A percentile compares a stretch with the other conserved stretches of the same genome.
Evolutionary conservation across 2,113 vertebrate species (phyloP).

Genomic region (Nibea albiflora): DNA sequence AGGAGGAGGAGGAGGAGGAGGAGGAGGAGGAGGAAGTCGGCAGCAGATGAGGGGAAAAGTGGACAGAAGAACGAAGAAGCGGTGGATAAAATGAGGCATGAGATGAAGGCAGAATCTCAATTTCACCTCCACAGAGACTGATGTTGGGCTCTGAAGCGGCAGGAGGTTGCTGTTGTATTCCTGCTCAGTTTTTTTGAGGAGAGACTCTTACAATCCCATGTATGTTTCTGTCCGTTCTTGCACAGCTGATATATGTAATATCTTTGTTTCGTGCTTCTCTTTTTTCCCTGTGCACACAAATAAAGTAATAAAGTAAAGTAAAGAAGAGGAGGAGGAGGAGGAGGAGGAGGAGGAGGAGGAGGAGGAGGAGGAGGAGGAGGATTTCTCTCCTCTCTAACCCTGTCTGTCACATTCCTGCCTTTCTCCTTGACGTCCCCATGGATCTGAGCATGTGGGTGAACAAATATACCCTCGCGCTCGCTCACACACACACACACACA

Average conservation of each 20-base stretch:
- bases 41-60: neutral
- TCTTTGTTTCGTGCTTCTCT: slow-evolving; percentile 15
- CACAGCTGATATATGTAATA: slow-evolving; percentile 14
- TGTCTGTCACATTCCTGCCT: slow-evolving; percentile 80
- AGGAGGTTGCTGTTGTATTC: slow-evolving; percentile 30
- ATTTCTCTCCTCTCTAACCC: slow-evolving; percentile 57
- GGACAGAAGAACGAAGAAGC: slow-evolving; percentile 10
- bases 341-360: slow-evolving; percentile 42
- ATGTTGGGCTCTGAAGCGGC: slow-evolving; percentile 33
- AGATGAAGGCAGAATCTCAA: slow-evolving; percentile 53
- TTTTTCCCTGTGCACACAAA: slow-evolving; percentile 23
- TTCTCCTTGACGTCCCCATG: slow-evolving; percentile 78
- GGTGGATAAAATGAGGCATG: slow-evolving; percentile 26
- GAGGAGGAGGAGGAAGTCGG: slow-evolving; percentile 13
- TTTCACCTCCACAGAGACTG: slow-evolving; percentile 19
- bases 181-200: slow-evolving; percentile 4
- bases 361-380: slow-evolving; percentile 41
- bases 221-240: slow-evolving; percentile 3
- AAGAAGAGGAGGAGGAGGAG: slow-evolving; percentile 44
- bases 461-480: slow-evolving; percentile 59
- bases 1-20: slow-evolving; percentile 22
- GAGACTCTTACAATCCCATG: slow-evolving; percentile 14
- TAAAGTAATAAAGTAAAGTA: slow-evolving; percentile 52
- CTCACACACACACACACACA: slow-evolving; percentile 1
- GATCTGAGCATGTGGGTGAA: slow-evolving; percentile 64